Evolutionary conservation across 2,888 invertebrate genomes (phyloP), one percentile per base, ranked within the genome.

Genomic region (Melinopterus prodromus): DNA sequence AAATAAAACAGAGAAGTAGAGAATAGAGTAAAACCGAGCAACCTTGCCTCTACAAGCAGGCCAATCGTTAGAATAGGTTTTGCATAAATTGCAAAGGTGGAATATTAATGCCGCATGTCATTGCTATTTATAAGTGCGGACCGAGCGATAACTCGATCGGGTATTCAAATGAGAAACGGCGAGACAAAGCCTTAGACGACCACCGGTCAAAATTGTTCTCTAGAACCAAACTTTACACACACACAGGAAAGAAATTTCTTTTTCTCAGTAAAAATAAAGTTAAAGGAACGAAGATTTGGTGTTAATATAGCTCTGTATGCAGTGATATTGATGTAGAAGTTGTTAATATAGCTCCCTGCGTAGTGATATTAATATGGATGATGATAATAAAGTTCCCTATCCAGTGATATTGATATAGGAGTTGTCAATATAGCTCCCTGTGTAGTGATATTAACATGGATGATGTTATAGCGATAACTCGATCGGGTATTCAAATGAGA

Each of bases 21-120:
- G 35, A 71, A 71, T 71, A 71, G 71, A 71, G 71, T 26, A 71
- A 26, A 26, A 26, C 26, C 26, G 26, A 26, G 26, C 53, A 74
- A 74, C 74, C 74, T 74, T 74, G 74, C 35, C 36, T 37, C 74
- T 74, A 36, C 36, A 37, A 37, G 36, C 74, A 37, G 36, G 26
- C 35, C 15, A 35, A 15, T 74, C 71, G 15, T 71, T 74, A n/a
- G 35, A n/a, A 74, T 71, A 71, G 71, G 71, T 35, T 79, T 79
- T 79, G 79, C 77, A 79, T 79, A 79, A 79, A 77, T 38, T 78
- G 78, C 78, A 71, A 36, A 77, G 78, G 78, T 78, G 80, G 78
- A 80, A 80, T 76, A 78, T 80, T 78, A 78, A 71, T 77, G 71
- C 12, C 36, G 35, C 53, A 80, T 78, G 80, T 80, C 80, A 80